Evolutionary conservation across 1,140 invertebrate species (phyloP).

Genomic region (Neodiprion virginianus): DNA sequence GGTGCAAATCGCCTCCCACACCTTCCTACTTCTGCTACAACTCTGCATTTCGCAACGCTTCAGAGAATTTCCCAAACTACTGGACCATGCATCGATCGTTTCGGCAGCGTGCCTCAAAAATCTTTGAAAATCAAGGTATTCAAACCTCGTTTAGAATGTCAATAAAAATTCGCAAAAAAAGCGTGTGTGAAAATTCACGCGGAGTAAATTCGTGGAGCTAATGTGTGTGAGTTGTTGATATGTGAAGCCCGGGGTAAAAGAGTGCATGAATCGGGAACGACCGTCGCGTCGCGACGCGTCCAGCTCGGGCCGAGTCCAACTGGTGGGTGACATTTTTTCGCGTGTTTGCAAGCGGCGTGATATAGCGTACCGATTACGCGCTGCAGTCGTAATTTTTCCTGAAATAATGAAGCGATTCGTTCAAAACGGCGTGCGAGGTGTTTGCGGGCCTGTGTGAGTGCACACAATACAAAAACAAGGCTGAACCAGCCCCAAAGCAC

Average conservation of each 20-base stretch:
- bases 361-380: conserved; percentile 32
- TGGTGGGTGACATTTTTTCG: conserved; percentile 33
- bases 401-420: conserved; percentile 34
- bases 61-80: no score
- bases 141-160: no score
- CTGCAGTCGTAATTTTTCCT: conserved; percentile 33
- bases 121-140: no score
- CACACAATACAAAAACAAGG: no score
- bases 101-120: no score
- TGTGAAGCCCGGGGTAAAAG: no score
- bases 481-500: not conserved
- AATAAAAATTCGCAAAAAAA: no score
- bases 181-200: no score
- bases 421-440: conserved; percentile 13
- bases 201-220: no score
- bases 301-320: not conserved
- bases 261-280: not conserved
- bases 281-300: not conserved
- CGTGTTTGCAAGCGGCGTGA: conserved; percentile 28
- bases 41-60: no score
- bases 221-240: no score
- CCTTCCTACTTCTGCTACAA: not conserved
- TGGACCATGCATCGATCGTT: no score
- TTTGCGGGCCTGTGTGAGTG: not conserved
- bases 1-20: conserved; percentile 40